A percentile compares a stretch with the other conserved stretches of the same genome.
Conservation (phyloP, 2,797 vertebrate genomes). For the Gallirallus australis region DNA sequence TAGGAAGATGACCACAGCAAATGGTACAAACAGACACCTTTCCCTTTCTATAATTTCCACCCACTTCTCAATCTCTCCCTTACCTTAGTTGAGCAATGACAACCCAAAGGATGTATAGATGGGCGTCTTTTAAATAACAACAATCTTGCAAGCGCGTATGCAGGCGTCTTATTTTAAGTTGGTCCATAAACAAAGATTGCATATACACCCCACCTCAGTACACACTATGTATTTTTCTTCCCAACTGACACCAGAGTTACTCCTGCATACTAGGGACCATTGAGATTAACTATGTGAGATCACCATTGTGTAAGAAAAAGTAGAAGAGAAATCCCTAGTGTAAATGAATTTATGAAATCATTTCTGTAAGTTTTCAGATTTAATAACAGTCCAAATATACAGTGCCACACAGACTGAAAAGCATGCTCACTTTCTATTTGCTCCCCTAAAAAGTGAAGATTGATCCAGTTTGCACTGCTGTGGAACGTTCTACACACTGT, state of each 20-base stretch:
- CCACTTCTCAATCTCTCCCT: background rate
- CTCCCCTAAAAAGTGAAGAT: background rate
- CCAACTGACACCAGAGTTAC: background rate
- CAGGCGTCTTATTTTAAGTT: background rate
- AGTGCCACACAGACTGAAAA: background rate
- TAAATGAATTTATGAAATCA: background rate
- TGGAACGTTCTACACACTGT: background rate
- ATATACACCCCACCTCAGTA: background rate
- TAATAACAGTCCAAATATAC: background rate
- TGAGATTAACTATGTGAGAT: background rate
- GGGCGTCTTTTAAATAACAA: background rate
- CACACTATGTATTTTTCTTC: background rate
- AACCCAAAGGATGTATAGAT: background rate
- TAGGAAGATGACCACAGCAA: background rate
- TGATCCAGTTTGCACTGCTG: background rate
- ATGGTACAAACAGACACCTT: background rate
- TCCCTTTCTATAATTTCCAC: background rate
- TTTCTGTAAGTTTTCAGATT: background rate
- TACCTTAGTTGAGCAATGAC: background rate
- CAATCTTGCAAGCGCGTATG: background rate
- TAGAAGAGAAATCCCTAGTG: background rate
- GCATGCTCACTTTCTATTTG: background rate
- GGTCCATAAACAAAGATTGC: background rate
- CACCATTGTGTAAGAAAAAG: background rate
- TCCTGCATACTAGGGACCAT: background rate